Evolutionary conservation across 1,140 invertebrate species (phyloP), one percentile per base, ranked within the genome.

Genomic region (Lerema accius): DNA sequence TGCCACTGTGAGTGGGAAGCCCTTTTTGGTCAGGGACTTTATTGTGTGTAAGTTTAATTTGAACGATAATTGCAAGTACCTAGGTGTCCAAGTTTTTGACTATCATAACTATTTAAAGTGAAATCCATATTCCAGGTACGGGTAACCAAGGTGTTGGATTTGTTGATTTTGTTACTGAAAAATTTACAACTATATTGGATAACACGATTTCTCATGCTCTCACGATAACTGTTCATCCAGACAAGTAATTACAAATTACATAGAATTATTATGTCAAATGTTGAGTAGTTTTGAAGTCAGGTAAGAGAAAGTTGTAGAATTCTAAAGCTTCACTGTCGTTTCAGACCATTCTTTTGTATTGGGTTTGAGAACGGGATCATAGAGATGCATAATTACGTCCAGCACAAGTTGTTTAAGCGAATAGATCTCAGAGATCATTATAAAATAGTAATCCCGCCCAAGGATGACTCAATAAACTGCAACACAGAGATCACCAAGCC

Each of bases 11-110:
- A 63, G 69, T n/a, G 78, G 78, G 7, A 78, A 83, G 14, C 82
- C 85, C 0, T 91, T 92, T 58, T 50, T 92, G 19, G 73, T 92
- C 13, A 78, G 90, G 61, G 90, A 93, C 74, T 92, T 92, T 65
- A 80, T 92, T 48, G 69, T 92, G 16, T 82, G 92, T 93, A 79
- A 79, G 86, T 64, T 37, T 11, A 0, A 11, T n/a, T 37, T 60
- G 10, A 50, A 16, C 9, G 14, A 37, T 37, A 37, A 11, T 37
- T 37, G 7, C 35, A 23, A 23, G 2, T 23, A 23, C 5, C 19
- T 23, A 5, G n/a, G n/a, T n/a, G n/a, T n/a, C n/a, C n/a, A n/a
- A n/a, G n/a, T n/a, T n/a, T n/a, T n/a, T n/a, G n/a, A n/a, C n/a
- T n/a, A n/a, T n/a, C n/a, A n/a, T n/a, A 32, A 40, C 11, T 23